A percentile compares a stretch with the other conserved stretches of the same genome.
Conservation (phyloP, 2,797 vertebrate species). For the Pterois miles region DNA sequence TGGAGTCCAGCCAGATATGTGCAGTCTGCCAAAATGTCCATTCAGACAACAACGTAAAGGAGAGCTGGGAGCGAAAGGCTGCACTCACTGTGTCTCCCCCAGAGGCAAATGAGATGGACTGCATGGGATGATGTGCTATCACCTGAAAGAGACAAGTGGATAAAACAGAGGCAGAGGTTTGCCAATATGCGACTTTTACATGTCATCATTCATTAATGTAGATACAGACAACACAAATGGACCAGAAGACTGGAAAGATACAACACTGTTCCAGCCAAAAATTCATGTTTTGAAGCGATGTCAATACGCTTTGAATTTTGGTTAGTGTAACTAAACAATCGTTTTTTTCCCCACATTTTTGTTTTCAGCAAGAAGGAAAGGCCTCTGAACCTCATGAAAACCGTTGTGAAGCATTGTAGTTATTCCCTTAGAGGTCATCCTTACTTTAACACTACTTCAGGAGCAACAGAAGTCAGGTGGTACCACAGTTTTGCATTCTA, state of each 20-base stretch:
- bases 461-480: no score
- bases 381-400: neutral
- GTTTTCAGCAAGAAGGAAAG: neutral
- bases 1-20: conserved; percentile 13
- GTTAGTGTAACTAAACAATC: neutral
- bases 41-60: conserved; percentile 25
- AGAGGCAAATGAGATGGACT: conserved; percentile 98
- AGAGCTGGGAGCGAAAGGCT: neutral
- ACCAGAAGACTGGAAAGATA: neutral
- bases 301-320: neutral
- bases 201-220: neutral
- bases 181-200: neutral
- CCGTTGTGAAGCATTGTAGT: neutral
- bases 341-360: neutral
- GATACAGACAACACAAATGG: neutral
- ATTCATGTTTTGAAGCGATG: neutral
- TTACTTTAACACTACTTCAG: neutral
- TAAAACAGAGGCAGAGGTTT: neutral
- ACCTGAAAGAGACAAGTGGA: conserved; percentile 80
- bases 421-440: neutral
- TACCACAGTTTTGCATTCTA: no score
- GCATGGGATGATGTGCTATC: conserved; percentile 98
- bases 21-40: conserved; percentile 27
- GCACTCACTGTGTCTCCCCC: conserved; percentile 94
- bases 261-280: neutral